These are phyloP conservation scores for Microtus richardsoni DNA, from an alignment of 2,113 vertebrate species.

Conservation along the genomic window DNA sequence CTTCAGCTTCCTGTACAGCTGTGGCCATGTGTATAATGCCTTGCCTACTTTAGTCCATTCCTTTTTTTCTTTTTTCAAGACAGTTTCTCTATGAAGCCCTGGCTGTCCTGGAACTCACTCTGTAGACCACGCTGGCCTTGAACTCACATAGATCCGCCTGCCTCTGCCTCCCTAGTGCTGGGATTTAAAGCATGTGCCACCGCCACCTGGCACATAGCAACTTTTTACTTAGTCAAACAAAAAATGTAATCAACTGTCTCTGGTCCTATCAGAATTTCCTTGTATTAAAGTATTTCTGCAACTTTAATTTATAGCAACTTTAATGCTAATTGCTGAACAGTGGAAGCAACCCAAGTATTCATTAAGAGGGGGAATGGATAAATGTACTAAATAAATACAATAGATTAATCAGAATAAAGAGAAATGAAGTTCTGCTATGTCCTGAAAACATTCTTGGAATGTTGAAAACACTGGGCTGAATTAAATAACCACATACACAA, in stretches of 20 bases:
- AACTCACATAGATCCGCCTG: not conserved
- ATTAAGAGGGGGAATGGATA: not conserved
- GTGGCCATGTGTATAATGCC: not conserved
- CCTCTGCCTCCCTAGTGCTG: not conserved
- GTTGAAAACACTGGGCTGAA: not conserved
- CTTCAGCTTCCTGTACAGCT: not conserved
- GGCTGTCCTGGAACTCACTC: not conserved
- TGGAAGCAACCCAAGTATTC: not conserved
- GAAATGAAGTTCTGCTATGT: not conserved
- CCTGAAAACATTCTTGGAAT: not conserved
- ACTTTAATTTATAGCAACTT: not conserved
- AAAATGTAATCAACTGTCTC: not conserved
- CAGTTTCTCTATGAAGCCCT: not conserved
- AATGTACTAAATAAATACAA: too few species aligned
- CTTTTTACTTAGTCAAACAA: not conserved
- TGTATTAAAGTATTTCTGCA: not conserved
- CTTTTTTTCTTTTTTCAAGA: not conserved
- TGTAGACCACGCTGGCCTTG: not conserved
- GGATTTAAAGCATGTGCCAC: not conserved
- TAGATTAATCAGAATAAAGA: not conserved
- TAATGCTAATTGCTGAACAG: not conserved
- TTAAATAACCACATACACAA: not conserved
- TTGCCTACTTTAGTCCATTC: not conserved
- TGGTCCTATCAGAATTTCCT: not conserved
- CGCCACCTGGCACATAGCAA: not conserved